Conservation (phyloP, 2,113 vertebrate species). For the Alligator sinensis region DNA sequence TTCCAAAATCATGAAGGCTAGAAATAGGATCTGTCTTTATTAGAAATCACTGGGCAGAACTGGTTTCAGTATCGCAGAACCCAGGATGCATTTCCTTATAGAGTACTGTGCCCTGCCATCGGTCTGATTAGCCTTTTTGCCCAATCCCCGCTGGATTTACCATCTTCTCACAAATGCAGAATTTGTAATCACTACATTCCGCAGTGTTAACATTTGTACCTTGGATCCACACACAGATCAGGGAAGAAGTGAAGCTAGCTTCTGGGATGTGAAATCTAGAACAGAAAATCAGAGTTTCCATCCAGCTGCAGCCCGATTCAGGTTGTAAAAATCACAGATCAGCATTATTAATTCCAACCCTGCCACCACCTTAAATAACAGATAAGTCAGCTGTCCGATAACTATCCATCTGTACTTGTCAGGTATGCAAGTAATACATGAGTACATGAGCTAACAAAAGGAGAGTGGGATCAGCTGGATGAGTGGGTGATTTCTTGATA, state of each 20-base stretch:
- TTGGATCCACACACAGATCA: conserved; percentile 14
- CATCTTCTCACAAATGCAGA: conserved; percentile 37
- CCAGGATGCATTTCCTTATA: not conserved
- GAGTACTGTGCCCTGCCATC: not conserved
- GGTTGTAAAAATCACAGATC: not conserved
- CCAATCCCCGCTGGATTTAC: not conserved
- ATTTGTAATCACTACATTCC: not conserved
- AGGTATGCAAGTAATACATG: not conserved
- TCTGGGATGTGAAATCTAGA: conserved; percentile 27
- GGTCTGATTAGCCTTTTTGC: not conserved
- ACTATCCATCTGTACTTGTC: not conserved
- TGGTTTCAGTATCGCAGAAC: fast-evolving
- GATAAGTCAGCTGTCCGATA: not conserved
- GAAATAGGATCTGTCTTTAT: not conserved
- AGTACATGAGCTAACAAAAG: not conserved
- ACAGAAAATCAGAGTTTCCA: not conserved
- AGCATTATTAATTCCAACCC: not conserved
- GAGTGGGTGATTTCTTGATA: not conserved
- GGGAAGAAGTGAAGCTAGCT: not conserved
- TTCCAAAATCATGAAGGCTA: not conserved
- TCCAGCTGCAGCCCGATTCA: not conserved
- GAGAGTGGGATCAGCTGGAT: fast-evolving
- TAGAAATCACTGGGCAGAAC: not conserved
- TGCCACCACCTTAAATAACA: not conserved
- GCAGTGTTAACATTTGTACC: not conserved